Conservation (phyloP, 2,113 vertebrate species). For the Empidonax traillii region DNA sequence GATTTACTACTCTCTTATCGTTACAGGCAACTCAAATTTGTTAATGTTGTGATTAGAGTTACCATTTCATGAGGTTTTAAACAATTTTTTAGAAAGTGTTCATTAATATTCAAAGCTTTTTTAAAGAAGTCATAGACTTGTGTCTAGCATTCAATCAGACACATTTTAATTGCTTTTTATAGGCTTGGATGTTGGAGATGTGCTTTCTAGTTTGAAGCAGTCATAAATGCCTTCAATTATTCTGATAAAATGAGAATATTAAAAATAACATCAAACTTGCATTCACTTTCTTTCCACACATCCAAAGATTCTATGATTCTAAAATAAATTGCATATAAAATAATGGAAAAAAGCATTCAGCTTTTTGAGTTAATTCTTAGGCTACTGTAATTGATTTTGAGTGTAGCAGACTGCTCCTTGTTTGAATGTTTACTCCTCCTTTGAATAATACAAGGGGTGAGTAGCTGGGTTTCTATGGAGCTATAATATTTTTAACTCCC, state of each 20-base stretch:
- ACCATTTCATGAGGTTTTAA: slow-evolving; percentile 1
- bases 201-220: slow-evolving; percentile 42
- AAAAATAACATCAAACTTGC: not conserved
- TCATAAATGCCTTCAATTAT: not conserved
- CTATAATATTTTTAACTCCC: not conserved
- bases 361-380: not conserved
- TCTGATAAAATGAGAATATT: slow-evolving; percentile 1
- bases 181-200: not conserved
- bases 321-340: not conserved
- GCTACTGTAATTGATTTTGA: not conserved
- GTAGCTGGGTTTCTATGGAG: not conserved
- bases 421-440: not conserved
- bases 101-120: not conserved
- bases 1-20: not conserved
- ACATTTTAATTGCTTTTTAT: slow-evolving; percentile 21
- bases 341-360: not conserved
- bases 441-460: not conserved
- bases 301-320: not conserved
- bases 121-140: not conserved
- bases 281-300: not conserved
- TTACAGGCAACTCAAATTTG: not conserved
- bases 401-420: not conserved
- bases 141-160: not conserved
- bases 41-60: not conserved
- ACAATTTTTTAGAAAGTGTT: not conserved